A percentile compares a stretch with the other conserved stretches of the same genome.
Conservation (phyloP, 2,113 vertebrate genomes). For the Paramormyrops kingsleyae region DNA sequence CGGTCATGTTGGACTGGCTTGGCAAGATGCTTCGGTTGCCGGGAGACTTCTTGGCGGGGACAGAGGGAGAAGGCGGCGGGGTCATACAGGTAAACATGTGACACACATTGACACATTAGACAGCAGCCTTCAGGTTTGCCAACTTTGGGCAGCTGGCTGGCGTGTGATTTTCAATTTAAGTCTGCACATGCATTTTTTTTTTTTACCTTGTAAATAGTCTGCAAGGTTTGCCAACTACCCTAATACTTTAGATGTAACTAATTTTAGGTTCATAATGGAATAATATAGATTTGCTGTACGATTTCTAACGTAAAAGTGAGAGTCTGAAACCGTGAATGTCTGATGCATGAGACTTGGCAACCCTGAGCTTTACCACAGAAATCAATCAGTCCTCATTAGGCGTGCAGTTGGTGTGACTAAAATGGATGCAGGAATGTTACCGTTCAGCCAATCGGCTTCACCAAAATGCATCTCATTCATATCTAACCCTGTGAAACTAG, state of each 20-base stretch:
- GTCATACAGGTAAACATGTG: slow-evolving; percentile 81
- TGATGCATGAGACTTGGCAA: neutral
- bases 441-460: neutral
- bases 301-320: neutral
- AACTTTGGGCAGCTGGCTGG: neutral
- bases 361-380: neutral
- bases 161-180: neutral
- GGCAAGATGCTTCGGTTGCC: slow-evolving; percentile 88
- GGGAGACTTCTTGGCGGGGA: slow-evolving; percentile 75
- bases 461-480: neutral
- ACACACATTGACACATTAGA: neutral
- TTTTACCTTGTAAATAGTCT: neutral
- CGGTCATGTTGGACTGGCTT: slow-evolving; percentile 92
- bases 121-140: neutral
- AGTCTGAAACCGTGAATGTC: neutral
- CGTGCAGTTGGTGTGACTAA: neutral
- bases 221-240: neutral
- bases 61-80: slow-evolving; percentile 73
- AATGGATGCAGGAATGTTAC: neutral
- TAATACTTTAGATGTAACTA: neutral
- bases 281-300: neutral
- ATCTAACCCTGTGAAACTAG: neutral
- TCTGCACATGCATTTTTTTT: neutral
- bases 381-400: neutral
- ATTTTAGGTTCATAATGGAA: neutral